Base-by-base conservation (phyloP, 2,113 vertebrate species). In the Tachysurus vachellii region DNA sequence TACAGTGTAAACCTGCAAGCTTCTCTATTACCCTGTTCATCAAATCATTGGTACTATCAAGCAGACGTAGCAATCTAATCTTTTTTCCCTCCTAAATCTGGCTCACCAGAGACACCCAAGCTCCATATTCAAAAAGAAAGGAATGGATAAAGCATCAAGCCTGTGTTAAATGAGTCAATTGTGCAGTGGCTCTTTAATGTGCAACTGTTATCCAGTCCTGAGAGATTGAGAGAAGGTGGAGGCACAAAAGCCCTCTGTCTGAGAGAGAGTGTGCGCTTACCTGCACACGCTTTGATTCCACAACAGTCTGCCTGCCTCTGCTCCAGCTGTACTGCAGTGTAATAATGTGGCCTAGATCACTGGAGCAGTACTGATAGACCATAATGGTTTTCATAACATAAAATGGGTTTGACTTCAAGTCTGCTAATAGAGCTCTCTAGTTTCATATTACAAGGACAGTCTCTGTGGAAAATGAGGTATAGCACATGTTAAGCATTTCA, bases 221-320 rank as follows among this genome's bases (percentile, higher is more conserved):
- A 19, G 80, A 91, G 28, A 17, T 50, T 85, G 80, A 54, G 87
- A 90, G 89, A 73, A 82, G 87, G 81, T 85, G 88, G 83, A 59
- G 77, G 76, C 89, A 95, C 93, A 96, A 95, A 93, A 93, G 92
- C 86, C 90, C 89, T 94, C 94, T 96, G 94, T 95, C 89, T 90
- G 59, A 88, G 88, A 50, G 59, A 88, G 91, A 90, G 87, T 92
- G 91, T 83, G 93, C 83, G 93, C 88, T 93, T 94, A 94, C 93
- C 94, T 94, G 90, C 84, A 75, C 88, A 44, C 85, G 79, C 50
- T 95, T 91, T 75, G 23, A 90, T 95, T 94, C 95, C 94, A 94
- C 88, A 92, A 85, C 81, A 90, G 59, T 12, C 21, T 23, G 53
- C 36, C 71, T 75, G 42, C 62, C 62, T 68, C 64, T 64, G 36